A percentile compares a stretch with the other conserved stretches of the same genome.
Conservation (phyloP, 2,797 vertebrate species). For the Lerista edwardsae region DNA sequence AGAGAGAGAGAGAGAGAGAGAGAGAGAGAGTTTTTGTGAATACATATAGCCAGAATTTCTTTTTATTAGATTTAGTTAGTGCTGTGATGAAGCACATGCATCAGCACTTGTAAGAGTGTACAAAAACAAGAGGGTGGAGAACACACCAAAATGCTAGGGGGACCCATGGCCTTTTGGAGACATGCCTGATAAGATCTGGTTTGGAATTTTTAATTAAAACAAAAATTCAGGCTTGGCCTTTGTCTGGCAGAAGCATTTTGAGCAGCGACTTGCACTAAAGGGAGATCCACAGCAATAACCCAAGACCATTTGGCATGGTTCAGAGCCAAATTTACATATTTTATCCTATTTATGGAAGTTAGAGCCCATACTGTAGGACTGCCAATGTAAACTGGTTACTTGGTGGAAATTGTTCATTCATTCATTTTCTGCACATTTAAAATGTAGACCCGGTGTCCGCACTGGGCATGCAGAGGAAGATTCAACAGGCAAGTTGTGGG, state of each 20-base stretch:
- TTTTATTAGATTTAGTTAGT: background rate
- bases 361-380: background rate
- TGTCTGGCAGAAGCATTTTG: background rate
- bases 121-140: background rate
- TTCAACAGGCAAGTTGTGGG: no score
- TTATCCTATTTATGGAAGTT: background rate
- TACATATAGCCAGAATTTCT: background rate
- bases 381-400: background rate
- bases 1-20: no score
- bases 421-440: background rate
- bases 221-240: background rate
- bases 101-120: background rate
- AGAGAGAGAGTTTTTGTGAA: background rate
- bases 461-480: no score
- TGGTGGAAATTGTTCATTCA: background rate
- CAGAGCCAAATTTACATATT: background rate
- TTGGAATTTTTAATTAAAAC: conserved; percentile 19
- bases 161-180: background rate
- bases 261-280: background rate
- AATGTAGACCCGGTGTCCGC: background rate
- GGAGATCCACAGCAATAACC: background rate
- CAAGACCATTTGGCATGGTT: background rate
- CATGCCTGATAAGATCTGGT: background rate
- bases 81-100: background rate
- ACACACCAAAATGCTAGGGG: background rate